Evolutionary conservation across 1,140 invertebrate genomes (phyloP).

Genomic region (Drosophila busckii): DNA sequence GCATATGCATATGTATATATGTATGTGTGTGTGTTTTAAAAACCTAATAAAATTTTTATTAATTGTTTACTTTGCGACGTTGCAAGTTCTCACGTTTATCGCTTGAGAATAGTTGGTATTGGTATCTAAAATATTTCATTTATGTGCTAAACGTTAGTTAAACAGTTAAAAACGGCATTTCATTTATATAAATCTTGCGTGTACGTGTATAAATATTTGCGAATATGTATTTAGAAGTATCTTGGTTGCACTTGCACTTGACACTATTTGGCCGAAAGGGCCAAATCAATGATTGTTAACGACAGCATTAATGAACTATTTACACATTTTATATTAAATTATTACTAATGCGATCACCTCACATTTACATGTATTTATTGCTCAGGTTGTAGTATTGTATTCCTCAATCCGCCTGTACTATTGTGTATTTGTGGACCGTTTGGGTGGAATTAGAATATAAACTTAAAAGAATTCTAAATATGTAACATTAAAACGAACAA

Average conservation of each 20-base stretch:
- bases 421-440: slow-evolving; percentile 36
- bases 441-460: slow-evolving; percentile 23
- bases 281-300: slow-evolving; percentile 27
- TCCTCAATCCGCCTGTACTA: not conserved
- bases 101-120: slow-evolving; percentile 20
- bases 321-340: slow-evolving; percentile 30
- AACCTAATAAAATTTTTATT: slow-evolving; percentile 30
- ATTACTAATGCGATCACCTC: slow-evolving; percentile 20
- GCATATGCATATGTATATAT: slow-evolving; percentile 25
- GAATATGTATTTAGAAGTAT: slow-evolving; percentile 11
- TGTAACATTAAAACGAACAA: slow-evolving; percentile 6
- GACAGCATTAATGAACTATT: slow-evolving; percentile 30
- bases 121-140: slow-evolving; percentile 55
- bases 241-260: slow-evolving; percentile 23
- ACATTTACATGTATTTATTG: slow-evolving; percentile 20
- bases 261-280: slow-evolving; percentile 22
- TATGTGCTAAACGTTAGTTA: slow-evolving; percentile 50
- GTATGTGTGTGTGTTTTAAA: slow-evolving; percentile 22
- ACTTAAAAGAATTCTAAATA: too few species aligned
- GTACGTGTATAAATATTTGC: too few species aligned
- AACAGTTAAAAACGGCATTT: slow-evolving; percentile 33
- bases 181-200: slow-evolving; percentile 14
- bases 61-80: slow-evolving; percentile 53
- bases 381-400: slow-evolving; percentile 11
- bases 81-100: slow-evolving; percentile 42